Evolutionary conservation across 1,140 invertebrate species (phyloP), one percentile per base, ranked within the genome.

Genomic region (Drosophila punjabiensis): DNA sequence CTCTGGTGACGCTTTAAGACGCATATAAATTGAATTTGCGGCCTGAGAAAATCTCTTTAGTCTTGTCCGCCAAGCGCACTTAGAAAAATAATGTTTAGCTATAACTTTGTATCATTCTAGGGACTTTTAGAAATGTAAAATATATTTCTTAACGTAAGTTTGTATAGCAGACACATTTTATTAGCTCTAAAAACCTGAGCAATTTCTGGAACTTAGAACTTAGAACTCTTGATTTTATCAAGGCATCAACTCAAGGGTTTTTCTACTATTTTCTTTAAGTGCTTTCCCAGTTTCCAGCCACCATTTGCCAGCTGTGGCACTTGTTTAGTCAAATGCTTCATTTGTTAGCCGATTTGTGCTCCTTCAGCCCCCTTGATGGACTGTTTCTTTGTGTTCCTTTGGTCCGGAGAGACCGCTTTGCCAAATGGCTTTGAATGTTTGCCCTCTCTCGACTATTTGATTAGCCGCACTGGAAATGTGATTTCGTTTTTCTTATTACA

Each of bases 21-120:
- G 68, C 60, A 71, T 79, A 89, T 81, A 90, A 89, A 89, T 90
- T 90, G 79, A 89, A 79, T 89, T 88, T 85, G 85, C 59, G 61
- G 65, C 39, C 60, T 71, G 45, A 68, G 53, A 58, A 79, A 86
- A 82, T 81, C 56, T 70, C 35, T 48, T 53, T 70, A 70, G 64
- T 59, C 64, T 37, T n/a, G n/a, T 5, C 16, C 0, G 3, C 14
- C 24, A 24, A 24, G 16, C 4, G 32, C 64, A 53, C 47, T 73
- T 24, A 32, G 32, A 11, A 56, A 71, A 68, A 68, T 45, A 37
- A 18, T 55, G 20, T 24, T 33, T 13, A 2, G 33, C 37, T 8
- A n/a, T n/a, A 16, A 50, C 7, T 11, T 11, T 18, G 28, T 18
- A 5, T 18, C 4, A 2, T 32, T 52, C 11, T 5, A 20, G 4